A percentile compares a stretch with the other conserved stretches of the same genome.
Evolutionary conservation across 2,888 invertebrate genomes (phyloP).

Genomic region (Mythimna ferrago): DNA sequence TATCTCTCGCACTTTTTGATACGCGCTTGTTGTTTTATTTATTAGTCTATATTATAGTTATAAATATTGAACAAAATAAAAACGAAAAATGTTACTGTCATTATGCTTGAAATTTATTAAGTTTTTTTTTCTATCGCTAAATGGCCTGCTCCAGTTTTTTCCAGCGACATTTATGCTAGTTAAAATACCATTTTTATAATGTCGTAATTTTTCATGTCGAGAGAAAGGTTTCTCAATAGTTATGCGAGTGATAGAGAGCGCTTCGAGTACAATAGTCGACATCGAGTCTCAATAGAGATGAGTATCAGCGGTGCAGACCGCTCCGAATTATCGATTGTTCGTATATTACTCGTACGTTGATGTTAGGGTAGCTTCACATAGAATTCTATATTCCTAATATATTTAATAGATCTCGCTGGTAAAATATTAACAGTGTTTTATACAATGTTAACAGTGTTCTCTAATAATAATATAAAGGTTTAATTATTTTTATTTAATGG

Average conservation of each 20-base stretch:
- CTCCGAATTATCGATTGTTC: constrained; percentile 81
- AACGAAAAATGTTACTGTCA: constrained; percentile 12
- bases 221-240: constrained; percentile 60
- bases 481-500: too few relatives aligned
- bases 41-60: not conserved
- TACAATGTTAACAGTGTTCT: too few relatives aligned
- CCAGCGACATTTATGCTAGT: constrained; percentile 18
- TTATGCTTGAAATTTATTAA: constrained; percentile 9
- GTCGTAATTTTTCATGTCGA: constrained; percentile 52
- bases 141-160: constrained; percentile 26
- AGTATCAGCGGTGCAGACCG: constrained; percentile 67
- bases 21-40: not conserved
- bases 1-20: not conserved
- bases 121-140: constrained; percentile 15
- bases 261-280: constrained; percentile 63
- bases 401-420: too few relatives aligned
- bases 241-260: constrained; percentile 53
- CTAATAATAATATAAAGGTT: too few relatives aligned
- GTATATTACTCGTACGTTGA: constrained; percentile 56
- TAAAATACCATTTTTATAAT: constrained; percentile 52
- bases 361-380: constrained; percentile 35
- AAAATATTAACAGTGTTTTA: too few relatives aligned
- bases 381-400: too few relatives aligned
- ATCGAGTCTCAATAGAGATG: constrained; percentile 67
- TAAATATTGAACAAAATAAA: constrained; percentile 1